phyloP scores from a whole-genome alignment of 2,113 vertebrate genomes.

The Eonycteris spelaea region DNA sequence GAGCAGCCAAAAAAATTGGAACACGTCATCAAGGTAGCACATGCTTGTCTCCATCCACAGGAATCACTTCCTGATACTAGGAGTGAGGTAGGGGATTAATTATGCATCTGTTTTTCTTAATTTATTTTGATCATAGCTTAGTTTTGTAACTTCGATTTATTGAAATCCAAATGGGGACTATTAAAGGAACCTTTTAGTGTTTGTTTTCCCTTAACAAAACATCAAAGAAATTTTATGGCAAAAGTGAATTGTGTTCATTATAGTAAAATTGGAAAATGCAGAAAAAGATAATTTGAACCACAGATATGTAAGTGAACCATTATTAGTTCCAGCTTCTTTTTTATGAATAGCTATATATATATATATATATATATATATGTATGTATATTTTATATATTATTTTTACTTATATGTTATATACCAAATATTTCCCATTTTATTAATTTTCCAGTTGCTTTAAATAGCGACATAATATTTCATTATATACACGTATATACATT shows the following conservation, averaged over 20 bases:
- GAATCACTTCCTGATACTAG: constrained; percentile 92
- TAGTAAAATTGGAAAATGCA: constrained; percentile 37
- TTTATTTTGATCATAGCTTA: constrained; percentile 13
- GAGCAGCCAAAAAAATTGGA: constrained; percentile 97
- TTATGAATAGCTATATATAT: not conserved
- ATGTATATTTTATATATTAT: not conserved
- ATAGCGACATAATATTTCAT: not conserved
- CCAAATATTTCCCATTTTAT: not conserved
- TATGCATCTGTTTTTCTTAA: not conserved
- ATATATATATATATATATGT: not conserved
- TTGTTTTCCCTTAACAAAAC: constrained; percentile 5
- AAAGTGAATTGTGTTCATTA: not conserved
- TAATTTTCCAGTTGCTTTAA: not conserved
- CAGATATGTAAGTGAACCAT: not conserved
- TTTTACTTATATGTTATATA: not conserved
- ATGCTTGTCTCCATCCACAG: constrained; percentile 93
- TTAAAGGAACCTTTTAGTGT: constrained; percentile 26
- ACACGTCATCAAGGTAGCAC: constrained; percentile 96
- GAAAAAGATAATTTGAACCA: constrained; percentile 21
- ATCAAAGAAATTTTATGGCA: not conserved
- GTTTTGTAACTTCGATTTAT: constrained; percentile 44
- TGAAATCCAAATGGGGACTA: not conserved
- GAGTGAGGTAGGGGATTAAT: constrained; percentile 88
- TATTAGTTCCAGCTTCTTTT: constrained; percentile 16
- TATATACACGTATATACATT: not conserved